phyloP scores from a whole-genome alignment of 1,140 invertebrate species.

The Latrodectus geometricus region DNA sequence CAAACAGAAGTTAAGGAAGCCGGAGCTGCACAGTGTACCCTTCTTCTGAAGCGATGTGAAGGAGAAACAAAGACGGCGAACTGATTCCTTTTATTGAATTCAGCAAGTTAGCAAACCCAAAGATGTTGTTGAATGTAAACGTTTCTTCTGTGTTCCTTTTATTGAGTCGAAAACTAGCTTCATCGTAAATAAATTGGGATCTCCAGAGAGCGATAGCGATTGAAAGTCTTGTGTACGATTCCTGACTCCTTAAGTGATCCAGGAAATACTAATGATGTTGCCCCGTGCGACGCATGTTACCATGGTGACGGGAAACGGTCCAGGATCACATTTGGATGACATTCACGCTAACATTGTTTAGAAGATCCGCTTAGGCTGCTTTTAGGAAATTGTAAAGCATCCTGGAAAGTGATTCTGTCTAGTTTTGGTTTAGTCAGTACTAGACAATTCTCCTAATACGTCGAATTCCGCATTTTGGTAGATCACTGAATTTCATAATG shows the following conservation, averaged over 20 bases:
- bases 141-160: not conserved
- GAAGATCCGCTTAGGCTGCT: not conserved
- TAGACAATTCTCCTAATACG: too few species aligned
- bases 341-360: not conserved
- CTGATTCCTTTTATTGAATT: not conserved
- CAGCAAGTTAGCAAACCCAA: not conserved
- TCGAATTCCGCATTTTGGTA: too few species aligned
- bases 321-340: not conserved
- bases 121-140: not conserved
- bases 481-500: not conserved
- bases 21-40: too few species aligned
- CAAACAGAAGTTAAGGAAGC: too few species aligned
- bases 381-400: not conserved
- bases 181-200: not conserved
- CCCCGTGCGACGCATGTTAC: not conserved
- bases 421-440: too few species aligned
- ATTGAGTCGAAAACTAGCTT: not conserved
- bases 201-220: not conserved
- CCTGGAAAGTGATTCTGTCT: too few species aligned
- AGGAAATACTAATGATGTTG: not conserved
- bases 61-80: not conserved
- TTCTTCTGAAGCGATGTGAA: not conserved
- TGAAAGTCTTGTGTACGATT: not conserved
- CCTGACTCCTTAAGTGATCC: not conserved
- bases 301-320: not conserved